Evolutionary conservation across 2,797 vertebrate species (phyloP).

Genomic region (Sebastes aleutianus): DNA sequence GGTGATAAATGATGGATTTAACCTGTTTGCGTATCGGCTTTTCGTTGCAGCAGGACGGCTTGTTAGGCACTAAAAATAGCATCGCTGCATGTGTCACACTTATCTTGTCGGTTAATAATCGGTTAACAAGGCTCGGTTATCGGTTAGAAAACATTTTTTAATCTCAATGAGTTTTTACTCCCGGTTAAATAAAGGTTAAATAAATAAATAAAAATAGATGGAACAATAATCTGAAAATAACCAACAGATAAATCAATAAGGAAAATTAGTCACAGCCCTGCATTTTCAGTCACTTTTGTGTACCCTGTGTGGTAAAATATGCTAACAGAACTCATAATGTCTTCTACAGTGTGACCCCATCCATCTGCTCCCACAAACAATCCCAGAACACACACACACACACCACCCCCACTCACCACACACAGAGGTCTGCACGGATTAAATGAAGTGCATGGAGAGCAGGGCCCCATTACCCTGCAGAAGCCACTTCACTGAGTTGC

Average conservation of each 20-base stretch:
- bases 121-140: too few species aligned
- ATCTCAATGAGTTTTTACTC: too few species aligned
- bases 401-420: slow-evolving; percentile 49
- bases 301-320: slow-evolving; percentile 18
- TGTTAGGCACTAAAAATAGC: too few species aligned
- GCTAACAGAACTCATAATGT: slow-evolving; percentile 39
- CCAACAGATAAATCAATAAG: neutral
- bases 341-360: slow-evolving; percentile 52
- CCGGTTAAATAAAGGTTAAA: too few species aligned
- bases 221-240: neutral
- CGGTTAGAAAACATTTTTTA: too few species aligned
- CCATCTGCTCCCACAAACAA: slow-evolving; percentile 62
- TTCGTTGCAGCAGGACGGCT: too few species aligned
- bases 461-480: slow-evolving; percentile 56
- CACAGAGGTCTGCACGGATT: slow-evolving; percentile 61
- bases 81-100: too few species aligned
- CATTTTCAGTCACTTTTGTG: slow-evolving; percentile 2
- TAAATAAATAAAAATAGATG: neutral
- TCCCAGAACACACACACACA: slow-evolving; percentile 29
- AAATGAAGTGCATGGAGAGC: slow-evolving; percentile 68
- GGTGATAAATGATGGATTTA: too few species aligned
- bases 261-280: neutral
- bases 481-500: slow-evolving; percentile 60
- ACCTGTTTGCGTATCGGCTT: too few species aligned
- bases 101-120: too few species aligned